Base-by-base conservation (phyloP, 2,888 invertebrate genomes). In the Lepidonotus clava region DNA sequence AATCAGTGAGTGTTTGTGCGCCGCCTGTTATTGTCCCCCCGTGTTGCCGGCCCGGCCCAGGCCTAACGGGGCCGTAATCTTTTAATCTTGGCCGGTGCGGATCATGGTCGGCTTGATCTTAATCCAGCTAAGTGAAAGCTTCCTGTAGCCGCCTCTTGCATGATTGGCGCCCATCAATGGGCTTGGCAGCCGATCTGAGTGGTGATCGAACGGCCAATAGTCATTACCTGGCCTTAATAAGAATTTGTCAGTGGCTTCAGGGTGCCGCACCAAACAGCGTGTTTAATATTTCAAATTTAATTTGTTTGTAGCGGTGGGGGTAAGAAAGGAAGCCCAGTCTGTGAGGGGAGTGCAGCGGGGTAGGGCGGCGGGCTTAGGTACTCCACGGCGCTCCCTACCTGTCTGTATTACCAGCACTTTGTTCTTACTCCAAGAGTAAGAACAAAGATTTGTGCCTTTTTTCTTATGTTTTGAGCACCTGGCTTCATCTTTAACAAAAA, bases 251-350 rank as follows among this genome's bases (percentile, higher is more conserved):
- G 80, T n/a, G 46, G 46, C 80, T 46, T 21, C 21, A 28, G n/a
- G n/a, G 46, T 14, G 80, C 51, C 32, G 46, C 80, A 32, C 80
- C 80, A 80, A 80, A 80, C 80, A 80, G 80, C 46, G 41, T 80
- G 80, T 80, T 80, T 46, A 80, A 80, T 80, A 80, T 80, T 80
- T 80, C 80, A 80, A 80, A 80, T 80, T 80, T 80, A 80, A 80
- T 80, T 80, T 80, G 80, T 80, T 80, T 80, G 80, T 80, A 80
- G 80, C 80, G 18, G 46, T 34, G 46, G 11, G 0, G 80, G 32
- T 18, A 80, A 80, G 80, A 80, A 80, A 80, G 80, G 46, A 46
- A 4, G 28, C 51, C 11, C 71, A 34, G n/a, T n/a, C n/a, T n/a
- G 56, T 56, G 56, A n/a, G 24, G n/a, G 56, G 56, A 56, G n/a